Evolutionary conservation across 2,797 vertebrate species (phyloP).

Genomic region (Trachurus trachurus): DNA sequence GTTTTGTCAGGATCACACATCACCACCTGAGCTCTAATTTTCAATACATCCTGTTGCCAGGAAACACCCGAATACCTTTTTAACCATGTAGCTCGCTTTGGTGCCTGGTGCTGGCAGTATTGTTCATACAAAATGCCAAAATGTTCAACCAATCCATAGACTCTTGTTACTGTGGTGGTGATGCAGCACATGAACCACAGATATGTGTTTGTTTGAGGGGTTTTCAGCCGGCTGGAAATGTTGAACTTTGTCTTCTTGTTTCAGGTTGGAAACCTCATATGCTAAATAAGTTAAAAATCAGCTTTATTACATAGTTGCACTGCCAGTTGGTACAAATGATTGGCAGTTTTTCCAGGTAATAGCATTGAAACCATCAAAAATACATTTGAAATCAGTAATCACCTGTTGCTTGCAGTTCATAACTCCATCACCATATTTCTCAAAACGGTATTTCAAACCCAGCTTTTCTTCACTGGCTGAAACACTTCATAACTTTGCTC

Average conservation of each 20-base stretch:
- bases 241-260: slow-evolving; percentile 1
- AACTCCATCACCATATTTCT: background rate
- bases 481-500: background rate
- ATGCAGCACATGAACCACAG: background rate
- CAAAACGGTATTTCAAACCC: background rate
- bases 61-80: slow-evolving; percentile 53
- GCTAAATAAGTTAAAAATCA: background rate
- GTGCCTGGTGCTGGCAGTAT: slow-evolving; percentile 23
- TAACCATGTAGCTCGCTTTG: slow-evolving; percentile 31
- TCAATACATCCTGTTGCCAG: slow-evolving; percentile 54
- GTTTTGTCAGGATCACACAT: slow-evolving; percentile 38
- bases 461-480: background rate
- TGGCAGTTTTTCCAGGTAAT: background rate
- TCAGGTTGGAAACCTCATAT: background rate
- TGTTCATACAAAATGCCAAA: slow-evolving; percentile 24
- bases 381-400: background rate
- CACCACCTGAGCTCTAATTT: slow-evolving; percentile 41
- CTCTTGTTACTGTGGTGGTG: background rate
- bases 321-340: background rate
- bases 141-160: slow-evolving; percentile 27
- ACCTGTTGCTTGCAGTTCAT: background rate
- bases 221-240: background rate
- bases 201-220: background rate
- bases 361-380: background rate
- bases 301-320: background rate